Evolutionary conservation across 2,113 vertebrate species (phyloP), one percentile per base, ranked within the genome.

Genomic region (Grammomys surdaster): DNA sequence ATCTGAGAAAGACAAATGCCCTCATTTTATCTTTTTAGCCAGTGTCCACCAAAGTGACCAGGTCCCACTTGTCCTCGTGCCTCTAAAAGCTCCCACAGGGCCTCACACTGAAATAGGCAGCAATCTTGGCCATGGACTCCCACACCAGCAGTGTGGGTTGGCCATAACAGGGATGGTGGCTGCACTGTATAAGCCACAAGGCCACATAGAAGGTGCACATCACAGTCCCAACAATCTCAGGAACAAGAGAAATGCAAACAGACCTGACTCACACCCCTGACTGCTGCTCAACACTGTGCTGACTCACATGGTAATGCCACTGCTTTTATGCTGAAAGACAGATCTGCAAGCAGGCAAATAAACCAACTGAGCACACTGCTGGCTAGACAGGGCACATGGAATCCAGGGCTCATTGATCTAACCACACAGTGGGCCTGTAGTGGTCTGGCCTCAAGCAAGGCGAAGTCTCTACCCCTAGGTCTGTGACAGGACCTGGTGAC

Each of bases 181-280:
- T 17, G 24, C 58, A 17, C 58, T 31, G 58, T 10, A 31, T 28
- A 31, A 24, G 58, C 7, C 58, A 17, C n/a, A 3, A 63, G 14
- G 77, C 36, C 17, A 46, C 16, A 0, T 4, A 26, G 9, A n/a
- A 24, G 19, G 19, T 5, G 7, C 12, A n/a, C 16, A 0, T 56
- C 54, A 56, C 28, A 77, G 78, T 31, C 40, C 13, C 16, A 20
- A 17, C 22, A 56, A 48, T 40, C 31, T 0, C 9, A 90, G 48
- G 43, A n/a, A 16, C 33, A 33, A 20, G 22, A 56, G 51, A 26
- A 33, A 1, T 8, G 33, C 36, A 51, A 60, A 2, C 11, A 43
- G 26, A n/a, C 73, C 92, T 36, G 40, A 10, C 40, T 33, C 17
- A 6, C 40, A 26, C 10, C 14, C 36, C 56, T 48, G 17, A 33